Base-by-base conservation (phyloP, 2,113 vertebrate species). In the Taurulus bubalis region DNA sequence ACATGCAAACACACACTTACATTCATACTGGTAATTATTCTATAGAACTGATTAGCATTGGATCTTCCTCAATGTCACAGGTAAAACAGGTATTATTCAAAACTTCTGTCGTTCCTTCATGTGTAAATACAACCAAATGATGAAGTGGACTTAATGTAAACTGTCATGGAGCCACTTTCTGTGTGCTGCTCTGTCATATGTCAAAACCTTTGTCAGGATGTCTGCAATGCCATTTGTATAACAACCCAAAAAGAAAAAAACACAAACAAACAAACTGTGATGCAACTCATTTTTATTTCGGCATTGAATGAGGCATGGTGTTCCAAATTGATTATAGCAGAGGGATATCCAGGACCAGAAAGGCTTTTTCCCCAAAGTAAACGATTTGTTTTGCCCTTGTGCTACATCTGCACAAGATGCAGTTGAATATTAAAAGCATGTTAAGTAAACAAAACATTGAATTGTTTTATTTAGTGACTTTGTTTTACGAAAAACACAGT, bases 401-500 rank as follows among this genome's bases (percentile, higher is more conserved):
- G 71, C 32, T 64, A 73, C 73, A 55, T 64, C 58, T 20, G 22
- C 6, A 68, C 45, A 56, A 20, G 16, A 79, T 60, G 26, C 26
- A 53, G 15, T 2, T 32, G 22, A 75, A 59, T 15, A 38, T 30
- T 40, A 58, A 8, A 65, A 78, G 65, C 26, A 22, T 42, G 64
- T 55, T 34, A 67, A 68, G 60, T 71, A 73, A 84, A 84, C 67
- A 77, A 11, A 51, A 56, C 9, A 6, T 69, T 30, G 53, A 77
- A 66, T 77, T 59, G 64, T 79, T 78, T 81, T 58, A 71, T 81
- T 55, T 70, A 16, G 22, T 42, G 14, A 77, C 28, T 66, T 60
- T 40, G 22, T 68, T 45, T 14, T 51, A 56, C 40, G 66, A 55
- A 66, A 82, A 65, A 62, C 69, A 47, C 28, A 10, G 65, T 45